phyloP scores from a whole-genome alignment of 2,113 vertebrate species.

The Zingel zingel region DNA sequence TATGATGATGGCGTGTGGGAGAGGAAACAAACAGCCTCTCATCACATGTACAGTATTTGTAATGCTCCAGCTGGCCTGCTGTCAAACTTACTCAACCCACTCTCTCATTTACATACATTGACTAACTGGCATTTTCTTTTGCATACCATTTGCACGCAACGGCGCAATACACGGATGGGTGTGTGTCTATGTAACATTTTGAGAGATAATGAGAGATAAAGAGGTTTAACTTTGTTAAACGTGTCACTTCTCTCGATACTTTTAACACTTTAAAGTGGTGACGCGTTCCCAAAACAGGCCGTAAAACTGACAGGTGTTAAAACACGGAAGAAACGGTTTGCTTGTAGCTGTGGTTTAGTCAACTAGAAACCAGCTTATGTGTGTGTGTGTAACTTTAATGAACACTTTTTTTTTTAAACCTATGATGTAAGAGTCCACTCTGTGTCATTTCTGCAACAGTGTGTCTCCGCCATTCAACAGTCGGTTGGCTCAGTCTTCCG shows the following conservation, averaged over 20 bases:
- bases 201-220: neutral
- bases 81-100: neutral
- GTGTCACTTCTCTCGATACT: neutral
- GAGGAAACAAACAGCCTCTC: constrained; percentile 1
- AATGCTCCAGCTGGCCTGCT: neutral
- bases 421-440: neutral
- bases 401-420: neutral
- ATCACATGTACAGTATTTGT: neutral
- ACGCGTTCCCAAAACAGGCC: neutral
- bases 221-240: neutral
- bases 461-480: constrained; percentile 57
- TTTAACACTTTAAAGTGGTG: neutral
- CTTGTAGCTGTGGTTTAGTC: neutral
- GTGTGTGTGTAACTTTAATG: neutral
- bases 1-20: neutral
- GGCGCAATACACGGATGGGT: neutral
- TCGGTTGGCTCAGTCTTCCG: constrained; percentile 54
- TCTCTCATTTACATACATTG: neutral
- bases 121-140: constrained; percentile 49
- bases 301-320: neutral
- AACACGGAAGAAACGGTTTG: constrained; percentile 23
- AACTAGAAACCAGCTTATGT: neutral
- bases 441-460: constrained; percentile 13
- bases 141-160: constrained; percentile 66
- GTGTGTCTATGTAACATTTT: neutral